Conservation (phyloP, 2,888 invertebrate species). For the Nemapogon koenigi region DNA sequence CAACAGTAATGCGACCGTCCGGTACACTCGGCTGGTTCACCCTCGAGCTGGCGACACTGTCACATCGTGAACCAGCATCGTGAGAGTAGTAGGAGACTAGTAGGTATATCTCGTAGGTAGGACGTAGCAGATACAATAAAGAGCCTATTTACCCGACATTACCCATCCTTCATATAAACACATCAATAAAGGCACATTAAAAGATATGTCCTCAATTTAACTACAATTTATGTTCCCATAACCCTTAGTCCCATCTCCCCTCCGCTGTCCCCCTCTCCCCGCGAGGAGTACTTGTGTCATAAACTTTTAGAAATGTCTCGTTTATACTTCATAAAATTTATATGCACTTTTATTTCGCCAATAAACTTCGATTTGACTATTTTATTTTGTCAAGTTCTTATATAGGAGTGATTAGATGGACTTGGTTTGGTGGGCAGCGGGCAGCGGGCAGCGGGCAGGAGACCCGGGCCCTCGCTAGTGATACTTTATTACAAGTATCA, state of each 20-base stretch:
- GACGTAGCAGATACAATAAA: constrained; percentile 12
- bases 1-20: constrained; percentile 46
- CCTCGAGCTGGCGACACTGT: constrained; percentile 18
- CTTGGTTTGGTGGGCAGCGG: too few relatives aligned
- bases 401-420: constrained; percentile 1
- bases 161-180: constrained; percentile 32
- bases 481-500: too few relatives aligned
- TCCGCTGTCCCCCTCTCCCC: constrained; percentile 26
- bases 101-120: constrained; percentile 11
- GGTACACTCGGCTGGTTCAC: constrained; percentile 28
- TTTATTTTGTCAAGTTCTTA: constrained; percentile 30
- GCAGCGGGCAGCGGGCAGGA: too few relatives aligned
- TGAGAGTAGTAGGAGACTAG: constrained; percentile 5
- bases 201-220: constrained; percentile 57
- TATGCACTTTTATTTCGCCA: constrained; percentile 56
- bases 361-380: constrained; percentile 57
- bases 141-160: constrained; percentile 4
- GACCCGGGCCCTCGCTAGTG: too few relatives aligned
- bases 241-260: constrained; percentile 22
- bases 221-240: constrained; percentile 52
- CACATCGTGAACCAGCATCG: constrained; percentile 20
- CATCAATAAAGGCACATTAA: constrained; percentile 55
- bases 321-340: constrained; percentile 63
- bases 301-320: constrained; percentile 48
- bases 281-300: constrained; percentile 37